Conservation (phyloP, 2,888 invertebrate genomes). For the Erannis defoliaria region DNA sequence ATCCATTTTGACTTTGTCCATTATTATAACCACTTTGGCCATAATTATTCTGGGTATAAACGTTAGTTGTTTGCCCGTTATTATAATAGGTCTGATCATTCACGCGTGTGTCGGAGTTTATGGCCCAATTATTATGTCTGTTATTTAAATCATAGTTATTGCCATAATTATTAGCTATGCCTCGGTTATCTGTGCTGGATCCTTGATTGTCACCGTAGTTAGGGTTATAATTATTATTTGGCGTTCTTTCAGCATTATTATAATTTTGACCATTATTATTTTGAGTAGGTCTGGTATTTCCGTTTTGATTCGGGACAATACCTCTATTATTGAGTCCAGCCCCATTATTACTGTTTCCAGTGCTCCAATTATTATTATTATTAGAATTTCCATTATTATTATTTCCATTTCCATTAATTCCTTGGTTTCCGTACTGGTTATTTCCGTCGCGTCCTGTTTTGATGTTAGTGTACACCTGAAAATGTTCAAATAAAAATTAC, state of each 20-base stretch:
- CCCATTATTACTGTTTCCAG: slow-evolving; percentile 6
- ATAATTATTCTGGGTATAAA: background rate
- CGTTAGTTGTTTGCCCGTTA: slow-evolving; percentile 6
- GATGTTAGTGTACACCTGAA: slow-evolving; percentile 45
- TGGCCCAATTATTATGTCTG: slow-evolving; percentile 7
- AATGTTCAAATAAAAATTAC: background rate
- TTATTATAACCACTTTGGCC: slow-evolving; percentile 18
- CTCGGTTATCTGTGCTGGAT: background rate
- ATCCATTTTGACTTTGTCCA: slow-evolving; percentile 9
- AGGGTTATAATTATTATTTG: slow-evolving; percentile 19
- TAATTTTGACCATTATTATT: slow-evolving; percentile 15
- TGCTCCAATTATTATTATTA: background rate
- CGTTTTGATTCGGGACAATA: background rate
- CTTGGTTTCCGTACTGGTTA: slow-evolving; percentile 24
- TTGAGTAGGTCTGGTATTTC: slow-evolving; percentile 12
- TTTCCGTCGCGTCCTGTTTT: slow-evolving; percentile 23
- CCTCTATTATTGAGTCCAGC: slow-evolving; percentile 19
- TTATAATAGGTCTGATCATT: slow-evolving; percentile 10
- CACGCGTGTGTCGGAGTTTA: background rate
- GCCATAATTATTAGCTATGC: slow-evolving; percentile 4
- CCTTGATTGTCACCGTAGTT: background rate
- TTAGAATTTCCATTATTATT: slow-evolving; percentile 15
- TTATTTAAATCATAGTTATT: slow-evolving; percentile 12
- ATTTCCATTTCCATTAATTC: slow-evolving; percentile 24
- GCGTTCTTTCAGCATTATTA: background rate